Base-by-base conservation (phyloP, 2,888 invertebrate species). In the Dryobotodes eremita region DNA sequence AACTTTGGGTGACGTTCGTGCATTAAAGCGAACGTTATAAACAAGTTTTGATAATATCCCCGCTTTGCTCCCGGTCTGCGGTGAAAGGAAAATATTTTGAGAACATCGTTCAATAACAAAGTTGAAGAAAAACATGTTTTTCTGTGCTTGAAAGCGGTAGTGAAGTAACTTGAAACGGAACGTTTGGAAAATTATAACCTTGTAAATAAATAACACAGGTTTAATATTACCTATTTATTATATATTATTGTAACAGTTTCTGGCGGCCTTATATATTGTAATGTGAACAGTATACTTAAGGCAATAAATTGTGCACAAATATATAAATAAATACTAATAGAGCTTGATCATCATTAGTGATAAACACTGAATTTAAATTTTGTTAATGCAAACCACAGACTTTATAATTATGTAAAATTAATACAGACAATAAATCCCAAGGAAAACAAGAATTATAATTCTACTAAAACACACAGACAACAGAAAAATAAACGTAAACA, bases 31-130 rank as follows among this genome's bases (percentile, higher is more conserved):
- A 84, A 68, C 79, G 77, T 72, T 75, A 79, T 88, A 78, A 84
- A 87, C 65, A 88, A 82, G 64, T 88, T 86, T 79, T 86, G 66
- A 72, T 88, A 80, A 80, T 86, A 79, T 83, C 57, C 42, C 77
- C 78, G 76, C 65, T 70, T 76, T 76, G 61, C 71, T 50, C 61
- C 31, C 62, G 68, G 57, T 87, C 42, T 84, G 84, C 62, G 68
- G 71, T 66, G 64, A 75, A 86, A 59, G 85, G 75, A 87, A 85
- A 85, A 85, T 79, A 87, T 85, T 85, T 76, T 87, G 73, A 75
- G 84, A 87, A 79, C 79, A 86, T 75, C 75, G 76, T 87, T 84
- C 87, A 87, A 85, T 87, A 85, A 85, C 87, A 85, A 87, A 76
- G 66, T 87, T 76, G 74, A 79, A 77, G 85, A 87, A 85, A 85